Conservation (phyloP, 1,140 invertebrate species). For the Dendroctonus ponderosae region DNA sequence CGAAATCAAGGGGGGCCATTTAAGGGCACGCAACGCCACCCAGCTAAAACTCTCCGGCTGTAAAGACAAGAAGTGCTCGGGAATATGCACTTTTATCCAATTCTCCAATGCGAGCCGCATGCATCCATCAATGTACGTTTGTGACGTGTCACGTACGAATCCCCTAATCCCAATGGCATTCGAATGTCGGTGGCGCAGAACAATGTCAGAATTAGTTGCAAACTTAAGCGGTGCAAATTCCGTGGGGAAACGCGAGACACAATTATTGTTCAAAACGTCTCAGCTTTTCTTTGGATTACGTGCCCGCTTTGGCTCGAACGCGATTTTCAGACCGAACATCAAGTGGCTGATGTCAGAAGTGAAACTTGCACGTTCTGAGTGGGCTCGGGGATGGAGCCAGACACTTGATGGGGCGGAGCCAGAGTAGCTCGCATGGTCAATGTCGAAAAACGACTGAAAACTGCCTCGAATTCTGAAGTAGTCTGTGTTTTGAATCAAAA, state of each 20-base stretch:
- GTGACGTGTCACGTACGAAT: slow-evolving; percentile 6
- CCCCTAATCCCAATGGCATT: background rate
- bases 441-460: slow-evolving; percentile 1
- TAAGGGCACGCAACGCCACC: too few relatives aligned
- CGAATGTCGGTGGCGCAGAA: background rate
- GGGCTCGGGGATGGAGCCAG: background rate
- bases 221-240: slow-evolving; percentile 10
- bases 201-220: slow-evolving; percentile 14
- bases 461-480: too few relatives aligned
- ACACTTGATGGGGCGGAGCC: background rate
- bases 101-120: background rate
- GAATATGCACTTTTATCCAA: background rate
- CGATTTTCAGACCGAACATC: background rate
- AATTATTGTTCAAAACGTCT: slow-evolving; percentile 9
- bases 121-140: slow-evolving; percentile 12
- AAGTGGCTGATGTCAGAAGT: background rate
- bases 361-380: background rate
- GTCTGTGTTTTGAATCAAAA: too few relatives aligned
- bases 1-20: too few relatives aligned
- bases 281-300: background rate
- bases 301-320: background rate
- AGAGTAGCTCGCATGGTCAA: background rate
- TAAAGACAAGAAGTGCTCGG: too few relatives aligned
- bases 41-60: too few relatives aligned
- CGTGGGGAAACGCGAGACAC: slow-evolving; percentile 3